Conservation (phyloP, 2,113 vertebrate genomes). For the Neolamprologus ventralis region DNA sequence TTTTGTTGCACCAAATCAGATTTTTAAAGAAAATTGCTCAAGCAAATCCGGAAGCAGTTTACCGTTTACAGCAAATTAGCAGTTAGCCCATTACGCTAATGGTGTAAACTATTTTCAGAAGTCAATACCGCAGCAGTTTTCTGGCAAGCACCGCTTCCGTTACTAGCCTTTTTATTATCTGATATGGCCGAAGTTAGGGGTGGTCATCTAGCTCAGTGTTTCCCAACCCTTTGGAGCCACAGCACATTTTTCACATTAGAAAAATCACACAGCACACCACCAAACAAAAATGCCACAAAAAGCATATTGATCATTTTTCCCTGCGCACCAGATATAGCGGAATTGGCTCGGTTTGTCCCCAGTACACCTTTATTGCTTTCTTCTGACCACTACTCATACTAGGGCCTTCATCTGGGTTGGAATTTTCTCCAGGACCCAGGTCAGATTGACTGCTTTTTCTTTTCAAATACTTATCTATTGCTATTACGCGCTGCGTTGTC, state of each 20-base stretch:
- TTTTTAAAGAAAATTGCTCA: background rate
- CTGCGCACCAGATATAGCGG: background rate
- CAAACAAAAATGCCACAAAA: background rate
- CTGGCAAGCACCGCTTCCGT: background rate
- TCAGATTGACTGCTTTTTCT: background rate
- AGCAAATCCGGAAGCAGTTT: fast-evolving
- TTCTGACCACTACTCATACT: background rate
- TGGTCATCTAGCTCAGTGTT: background rate
- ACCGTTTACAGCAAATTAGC: background rate
- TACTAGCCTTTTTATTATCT: background rate
- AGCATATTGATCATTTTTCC: fast-evolving
- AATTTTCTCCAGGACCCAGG: background rate
- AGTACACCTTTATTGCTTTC: background rate
- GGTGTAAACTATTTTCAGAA: background rate
- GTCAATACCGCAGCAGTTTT: background rate
- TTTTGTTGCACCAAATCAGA: background rate
- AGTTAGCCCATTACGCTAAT: background rate
- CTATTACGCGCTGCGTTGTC: fast-evolving
- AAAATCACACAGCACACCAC: background rate
- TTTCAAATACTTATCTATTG: background rate
- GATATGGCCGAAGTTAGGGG: background rate
- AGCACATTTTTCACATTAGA: background rate
- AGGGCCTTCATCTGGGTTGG: fast-evolving
- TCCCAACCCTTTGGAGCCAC: background rate
- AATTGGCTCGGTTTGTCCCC: background rate